Evolutionary conservation across 2,113 vertebrate species (phyloP), one percentile per base, ranked within the genome.

Genomic region (Myotis davidii): DNA sequence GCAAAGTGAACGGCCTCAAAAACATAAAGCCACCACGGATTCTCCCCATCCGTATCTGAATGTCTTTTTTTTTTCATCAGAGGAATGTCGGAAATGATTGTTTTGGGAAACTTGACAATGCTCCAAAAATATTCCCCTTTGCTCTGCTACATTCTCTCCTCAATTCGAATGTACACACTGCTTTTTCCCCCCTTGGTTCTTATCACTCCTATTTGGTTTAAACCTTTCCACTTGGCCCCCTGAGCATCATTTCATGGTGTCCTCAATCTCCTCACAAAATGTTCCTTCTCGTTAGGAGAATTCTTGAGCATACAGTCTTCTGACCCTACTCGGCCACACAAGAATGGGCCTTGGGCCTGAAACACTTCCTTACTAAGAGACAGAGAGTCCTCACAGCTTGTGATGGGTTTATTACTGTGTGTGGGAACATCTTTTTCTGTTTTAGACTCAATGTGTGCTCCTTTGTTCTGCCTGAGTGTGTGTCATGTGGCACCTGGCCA

Each of bases 61-160:
- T 87, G 34, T 10, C 10, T 81, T 84, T 90, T 84, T 92, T 84
- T 90, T 87, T 90, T 70, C 52, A 34, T 65, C 25, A 59, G 70
- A 74, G n/a, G 25, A 84, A 48, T 79, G 23, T 32, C 25, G 65
- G 64, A 34, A 93, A 69, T 89, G 42, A 72, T 88, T 91, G 52
- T 69, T 94, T 82, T 9, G n/a, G 59, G 48, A 20, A 94, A 78
- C 27, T 82, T 82, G 86, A 77, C n/a, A 85, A 20, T 32, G 16
- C 32, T 88, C 65, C 34, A 32, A 45, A 59, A 74, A 77, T 27
- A 54, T 23, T 84, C n/a, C 85, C 48, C 34, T 69, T 70, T 88
- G 32, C 69, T 90, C 12, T 70, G 39, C 37, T 67, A 37, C 27
- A 37, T 77, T 48, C 17, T 93, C 78, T 85, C 11, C 2, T 85